Evolutionary conservation across 2,888 invertebrate species (phyloP).

Genomic region (Erannis defoliaria): DNA sequence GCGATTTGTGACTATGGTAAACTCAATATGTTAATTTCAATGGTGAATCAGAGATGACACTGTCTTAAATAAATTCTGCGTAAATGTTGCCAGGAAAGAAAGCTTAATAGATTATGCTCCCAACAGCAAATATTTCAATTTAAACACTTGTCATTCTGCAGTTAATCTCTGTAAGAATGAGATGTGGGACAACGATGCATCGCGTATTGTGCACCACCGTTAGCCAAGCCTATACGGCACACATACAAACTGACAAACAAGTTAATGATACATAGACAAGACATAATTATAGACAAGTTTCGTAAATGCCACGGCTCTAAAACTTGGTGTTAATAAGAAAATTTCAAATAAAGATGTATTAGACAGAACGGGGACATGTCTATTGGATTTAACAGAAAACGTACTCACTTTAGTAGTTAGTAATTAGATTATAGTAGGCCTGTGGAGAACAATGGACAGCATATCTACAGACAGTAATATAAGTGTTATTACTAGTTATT

Average conservation of each 20-base stretch:
- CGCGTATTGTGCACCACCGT: slow-evolving; percentile 80
- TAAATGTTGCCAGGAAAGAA: slow-evolving; percentile 10
- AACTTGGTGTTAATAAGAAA: slow-evolving; percentile 51
- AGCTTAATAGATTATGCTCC: not conserved
- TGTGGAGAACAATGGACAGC: slow-evolving; percentile 23
- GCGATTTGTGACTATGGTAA: slow-evolving; percentile 2
- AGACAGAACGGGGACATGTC: slow-evolving; percentile 55
- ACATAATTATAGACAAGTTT: slow-evolving; percentile 39
- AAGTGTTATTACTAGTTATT: slow-evolving; percentile 6
- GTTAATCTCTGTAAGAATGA: slow-evolving; percentile 30
- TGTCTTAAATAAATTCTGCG: slow-evolving; percentile 22
- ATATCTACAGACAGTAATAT: not conserved
- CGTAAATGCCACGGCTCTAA: slow-evolving; percentile 42
- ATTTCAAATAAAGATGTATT: slow-evolving; percentile 59
- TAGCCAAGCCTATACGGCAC: slow-evolving; percentile 67
- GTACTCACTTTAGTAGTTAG: slow-evolving; percentile 3
- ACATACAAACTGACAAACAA: slow-evolving; percentile 75
- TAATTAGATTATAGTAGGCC: slow-evolving; percentile 14
- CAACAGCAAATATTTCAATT: not conserved
- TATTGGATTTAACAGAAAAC: slow-evolving; percentile 36
- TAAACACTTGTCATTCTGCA: not conserved
- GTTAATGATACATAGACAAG: slow-evolving; percentile 70
- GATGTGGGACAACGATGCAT: slow-evolving; percentile 76
- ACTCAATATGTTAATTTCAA: not conserved
- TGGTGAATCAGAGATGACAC: slow-evolving; percentile 20